phyloP scores from a whole-genome alignment of 2,888 invertebrate species.

The Drosophila putrida region DNA sequence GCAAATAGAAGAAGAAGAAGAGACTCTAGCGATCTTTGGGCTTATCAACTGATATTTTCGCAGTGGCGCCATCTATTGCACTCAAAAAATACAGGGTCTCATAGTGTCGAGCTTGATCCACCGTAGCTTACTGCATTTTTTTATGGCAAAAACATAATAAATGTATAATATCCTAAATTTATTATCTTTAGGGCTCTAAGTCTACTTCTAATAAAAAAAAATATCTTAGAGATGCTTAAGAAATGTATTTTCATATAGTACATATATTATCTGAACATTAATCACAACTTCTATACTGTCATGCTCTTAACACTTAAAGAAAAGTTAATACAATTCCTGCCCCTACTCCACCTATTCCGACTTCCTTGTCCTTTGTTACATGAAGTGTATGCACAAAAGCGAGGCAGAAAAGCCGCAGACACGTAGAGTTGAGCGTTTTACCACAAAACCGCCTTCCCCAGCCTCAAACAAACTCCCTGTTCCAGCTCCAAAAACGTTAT shows the following conservation, averaged over 20 bases:
- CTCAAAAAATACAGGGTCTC: too few relatives aligned
- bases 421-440: slow-evolving; percentile 78
- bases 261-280: neutral
- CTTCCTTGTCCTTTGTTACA: slow-evolving; percentile 7
- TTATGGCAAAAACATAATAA: too few relatives aligned
- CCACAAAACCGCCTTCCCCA: slow-evolving; percentile 61
- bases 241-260: neutral
- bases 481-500: neutral
- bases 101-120: too few relatives aligned
- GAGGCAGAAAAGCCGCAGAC: slow-evolving; percentile 68
- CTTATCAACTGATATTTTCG: too few relatives aligned
- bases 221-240: neutral
- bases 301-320: slow-evolving; percentile 19
- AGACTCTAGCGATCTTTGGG: too few relatives aligned
- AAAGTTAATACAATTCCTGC: slow-evolving; percentile 4
- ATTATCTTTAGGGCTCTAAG: too few relatives aligned
- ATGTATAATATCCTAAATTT: too few relatives aligned
- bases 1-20: too few relatives aligned
- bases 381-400: slow-evolving; percentile 28
- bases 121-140: too few relatives aligned
- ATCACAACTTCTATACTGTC: slow-evolving; percentile 5
- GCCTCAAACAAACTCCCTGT: neutral
- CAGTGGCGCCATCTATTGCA: too few relatives aligned
- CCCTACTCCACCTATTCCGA: neutral
- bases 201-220: neutral